A percentile compares a stretch with the other conserved stretches of the same genome.
phyloP scores from a whole-genome alignment of 2,113 vertebrate species.

The Pteruthius melanotis region DNA sequence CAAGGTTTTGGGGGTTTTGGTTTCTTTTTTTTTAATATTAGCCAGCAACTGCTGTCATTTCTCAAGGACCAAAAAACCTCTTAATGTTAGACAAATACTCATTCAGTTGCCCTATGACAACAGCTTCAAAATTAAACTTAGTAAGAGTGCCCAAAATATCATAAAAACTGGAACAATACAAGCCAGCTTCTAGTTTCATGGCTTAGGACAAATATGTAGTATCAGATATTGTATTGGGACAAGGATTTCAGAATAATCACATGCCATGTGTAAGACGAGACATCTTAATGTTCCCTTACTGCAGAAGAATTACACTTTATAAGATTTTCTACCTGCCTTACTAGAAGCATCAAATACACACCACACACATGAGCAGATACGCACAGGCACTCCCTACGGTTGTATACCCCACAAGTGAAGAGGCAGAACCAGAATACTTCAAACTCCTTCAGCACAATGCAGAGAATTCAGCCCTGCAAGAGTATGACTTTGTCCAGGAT shows the following conservation, averaged over 20 bases:
- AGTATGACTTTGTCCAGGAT: not conserved
- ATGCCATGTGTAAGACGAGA: not conserved
- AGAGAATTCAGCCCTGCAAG: not conserved
- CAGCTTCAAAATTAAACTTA: not conserved
- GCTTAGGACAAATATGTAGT: not conserved
- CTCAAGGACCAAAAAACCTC: not conserved
- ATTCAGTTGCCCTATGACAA: not conserved
- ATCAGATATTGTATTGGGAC: not conserved
- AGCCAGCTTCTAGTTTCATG: not conserved
- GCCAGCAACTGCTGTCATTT: not conserved
- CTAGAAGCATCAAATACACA: not conserved
- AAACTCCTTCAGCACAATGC: not conserved
- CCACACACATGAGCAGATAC: not conserved
- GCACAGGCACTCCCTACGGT: not conserved
- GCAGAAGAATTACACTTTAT: not conserved
- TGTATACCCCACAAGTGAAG: not conserved
- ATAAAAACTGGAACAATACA: not conserved
- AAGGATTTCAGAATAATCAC: not conserved
- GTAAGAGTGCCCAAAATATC: not conserved
- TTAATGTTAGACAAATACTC: not conserved
- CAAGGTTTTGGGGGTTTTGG: no score
- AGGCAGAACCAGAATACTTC: not conserved
- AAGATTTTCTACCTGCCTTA: not conserved
- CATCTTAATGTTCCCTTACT: not conserved
- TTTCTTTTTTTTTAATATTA: not conserved